These are phyloP conservation scores for Dromaius novaehollandiae DNA, from an alignment of 2,113 vertebrate species.

Conservation along the genomic window DNA sequence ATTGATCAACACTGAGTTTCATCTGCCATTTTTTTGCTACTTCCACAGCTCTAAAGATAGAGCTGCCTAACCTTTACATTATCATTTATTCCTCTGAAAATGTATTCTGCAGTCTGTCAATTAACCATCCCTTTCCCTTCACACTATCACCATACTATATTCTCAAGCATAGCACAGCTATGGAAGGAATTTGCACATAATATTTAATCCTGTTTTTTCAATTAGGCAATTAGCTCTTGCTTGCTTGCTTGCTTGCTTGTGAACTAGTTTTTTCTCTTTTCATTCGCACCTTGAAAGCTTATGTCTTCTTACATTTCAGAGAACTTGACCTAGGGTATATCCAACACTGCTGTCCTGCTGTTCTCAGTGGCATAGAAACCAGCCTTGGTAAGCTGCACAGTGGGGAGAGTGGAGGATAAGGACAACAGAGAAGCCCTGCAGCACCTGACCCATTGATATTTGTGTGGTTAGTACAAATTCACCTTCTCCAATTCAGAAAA, in stretches of 20 bases:
- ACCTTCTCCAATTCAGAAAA: neutral
- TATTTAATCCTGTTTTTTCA: neutral
- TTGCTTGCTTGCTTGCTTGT: neutral
- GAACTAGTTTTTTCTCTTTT: neutral
- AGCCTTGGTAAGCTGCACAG: neutral
- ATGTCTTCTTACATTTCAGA: neutral
- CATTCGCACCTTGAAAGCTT: neutral
- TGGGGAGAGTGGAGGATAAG: neutral
- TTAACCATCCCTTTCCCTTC: neutral
- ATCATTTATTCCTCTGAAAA: slow-evolving; percentile 33
- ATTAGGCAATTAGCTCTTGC: neutral
- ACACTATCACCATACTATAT: neutral
- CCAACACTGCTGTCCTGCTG: neutral
- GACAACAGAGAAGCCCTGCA: neutral
- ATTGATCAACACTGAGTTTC: slow-evolving; percentile 31
- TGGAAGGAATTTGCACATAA: neutral
- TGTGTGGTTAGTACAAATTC: neutral
- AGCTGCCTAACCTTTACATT: slow-evolving; percentile 38
- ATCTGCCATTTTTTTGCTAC: slow-evolving; percentile 26
- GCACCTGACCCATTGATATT: neutral
- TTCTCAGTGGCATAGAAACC: neutral
- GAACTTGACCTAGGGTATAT: neutral
- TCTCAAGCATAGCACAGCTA: neutral
- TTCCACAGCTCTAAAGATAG: slow-evolving; percentile 26
- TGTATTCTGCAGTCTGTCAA: neutral